Base-by-base conservation (phyloP, 1,140 invertebrate species). In the Danaus melanippus region DNA sequence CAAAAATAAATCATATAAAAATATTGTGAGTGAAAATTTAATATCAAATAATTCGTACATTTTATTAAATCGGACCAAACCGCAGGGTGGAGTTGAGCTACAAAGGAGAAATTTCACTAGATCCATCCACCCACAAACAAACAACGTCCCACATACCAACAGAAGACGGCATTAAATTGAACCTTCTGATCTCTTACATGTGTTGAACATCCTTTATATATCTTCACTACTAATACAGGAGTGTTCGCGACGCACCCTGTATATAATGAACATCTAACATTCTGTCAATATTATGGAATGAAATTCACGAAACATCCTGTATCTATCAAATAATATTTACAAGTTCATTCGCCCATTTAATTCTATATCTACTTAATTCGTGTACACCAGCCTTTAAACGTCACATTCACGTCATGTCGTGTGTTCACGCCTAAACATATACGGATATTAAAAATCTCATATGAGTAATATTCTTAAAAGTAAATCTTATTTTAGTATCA, bases 51-150 rank as follows among this genome's bases (percentile, higher is more conserved):
- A 15, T 15, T n/a, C n/a, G n/a, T 15, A 15, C 3, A 3, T 15
- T 15, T 15, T 15, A 15, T 1, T 32, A 46, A 57, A 32, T 46
- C 50, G 48, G 11, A 51, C 47, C 53, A 60, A 2, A 32, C 8
- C n/a, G 15, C 41, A 54, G 69, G 71, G 71, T 70, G 76, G 76
- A 67, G 78, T 74, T 71, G 56, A 76, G 73, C 72, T 79, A 84
- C 78, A 81, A 84, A 84, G 78, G 77, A 72, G 77, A 79, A 78
- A 81, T 84, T 81, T 75, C 76, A 71, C 73, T 70, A 69, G 76
- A 78, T 68, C 78, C 74, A 84, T 70, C 78, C 78, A 76, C 76
- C 78, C 80, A 74, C 77, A 84, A 78, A 81, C 80, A 84, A 81
- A 81, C 79, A 80, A 66, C 67, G 75, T 74, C 73, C 74, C 75